Conservation (phyloP, 2,888 invertebrate species). For the Amphipoea oculea region DNA sequence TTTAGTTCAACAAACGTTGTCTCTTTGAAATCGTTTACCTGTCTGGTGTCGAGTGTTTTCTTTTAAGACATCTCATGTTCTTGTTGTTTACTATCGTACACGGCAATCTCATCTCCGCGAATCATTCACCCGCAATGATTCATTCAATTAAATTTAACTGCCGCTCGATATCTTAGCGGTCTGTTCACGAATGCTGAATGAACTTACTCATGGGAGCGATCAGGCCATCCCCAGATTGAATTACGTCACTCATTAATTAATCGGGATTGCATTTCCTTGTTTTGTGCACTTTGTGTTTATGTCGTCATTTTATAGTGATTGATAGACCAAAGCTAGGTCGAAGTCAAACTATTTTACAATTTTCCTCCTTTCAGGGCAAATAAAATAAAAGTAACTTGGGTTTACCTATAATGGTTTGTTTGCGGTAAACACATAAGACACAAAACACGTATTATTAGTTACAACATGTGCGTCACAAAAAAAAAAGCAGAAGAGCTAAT, state of each 20-base stretch:
- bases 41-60: slow-evolving; percentile 12
- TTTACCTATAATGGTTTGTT: background rate
- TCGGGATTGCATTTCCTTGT: slow-evolving; percentile 28
- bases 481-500: slow-evolving; percentile 38
- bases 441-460: slow-evolving; percentile 14
- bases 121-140: slow-evolving; percentile 49
- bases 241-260: slow-evolving; percentile 34
- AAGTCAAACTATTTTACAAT: background rate
- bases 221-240: slow-evolving; percentile 14
- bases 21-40: slow-evolving; percentile 20
- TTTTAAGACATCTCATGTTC: slow-evolving; percentile 7
- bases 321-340: slow-evolving; percentile 2
- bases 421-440: background rate
- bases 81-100: slow-evolving; percentile 22
- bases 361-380: slow-evolving; percentile 1
- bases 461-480: slow-evolving; percentile 35
- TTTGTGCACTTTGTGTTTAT: slow-evolving; percentile 10
- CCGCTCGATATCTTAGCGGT: slow-evolving; percentile 28
- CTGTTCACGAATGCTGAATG: slow-evolving; percentile 34
- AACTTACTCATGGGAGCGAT: slow-evolving; percentile 19
- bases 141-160: slow-evolving; percentile 26
- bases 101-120: slow-evolving; percentile 28
- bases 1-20: slow-evolving; percentile 34
- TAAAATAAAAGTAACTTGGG: background rate
- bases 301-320: slow-evolving; percentile 21